Conservation (phyloP, 1,140 invertebrate species). For the Druon quercuslanigerum region DNA sequence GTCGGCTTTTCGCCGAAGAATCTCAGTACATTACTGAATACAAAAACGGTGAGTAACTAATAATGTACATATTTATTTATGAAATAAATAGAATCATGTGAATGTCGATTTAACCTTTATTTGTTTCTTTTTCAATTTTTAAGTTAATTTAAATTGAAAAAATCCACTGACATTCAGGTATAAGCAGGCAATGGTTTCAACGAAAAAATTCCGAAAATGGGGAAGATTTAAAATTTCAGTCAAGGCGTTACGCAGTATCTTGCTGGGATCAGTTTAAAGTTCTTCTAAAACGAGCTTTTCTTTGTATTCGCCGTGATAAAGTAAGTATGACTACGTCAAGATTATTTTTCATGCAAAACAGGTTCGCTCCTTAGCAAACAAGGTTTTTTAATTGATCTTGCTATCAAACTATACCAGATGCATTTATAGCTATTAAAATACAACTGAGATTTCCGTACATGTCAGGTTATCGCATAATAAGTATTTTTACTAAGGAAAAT, state of each 20-base stretch:
- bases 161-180: neutral
- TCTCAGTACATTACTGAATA: conserved; percentile 25
- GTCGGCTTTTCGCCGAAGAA: conserved; percentile 32
- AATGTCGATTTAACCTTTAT: neutral
- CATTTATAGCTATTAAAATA: too few species aligned
- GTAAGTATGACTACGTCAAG: conserved; percentile 70
- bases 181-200: neutral
- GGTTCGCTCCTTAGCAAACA: neutral
- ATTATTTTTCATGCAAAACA: neutral
- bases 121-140: too few species aligned
- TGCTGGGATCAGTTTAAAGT: conserved; percentile 78
- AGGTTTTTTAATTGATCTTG: too few species aligned
- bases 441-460: too few species aligned
- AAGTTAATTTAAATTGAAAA: neutral
- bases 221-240: neutral
- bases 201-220: neutral
- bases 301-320: conserved; percentile 79
- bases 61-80: neutral
- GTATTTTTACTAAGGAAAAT: too few species aligned
- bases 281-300: conserved; percentile 78
- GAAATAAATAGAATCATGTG: neutral
- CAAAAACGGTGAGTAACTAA: conserved; percentile 37
- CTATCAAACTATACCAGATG: too few species aligned
- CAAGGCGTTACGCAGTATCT: conserved; percentile 61
- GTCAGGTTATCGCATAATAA: too few species aligned